Evolutionary conservation across 1,140 invertebrate species (phyloP), one percentile per base, ranked within the genome.

Genomic region (Lanistes nyassanus): DNA sequence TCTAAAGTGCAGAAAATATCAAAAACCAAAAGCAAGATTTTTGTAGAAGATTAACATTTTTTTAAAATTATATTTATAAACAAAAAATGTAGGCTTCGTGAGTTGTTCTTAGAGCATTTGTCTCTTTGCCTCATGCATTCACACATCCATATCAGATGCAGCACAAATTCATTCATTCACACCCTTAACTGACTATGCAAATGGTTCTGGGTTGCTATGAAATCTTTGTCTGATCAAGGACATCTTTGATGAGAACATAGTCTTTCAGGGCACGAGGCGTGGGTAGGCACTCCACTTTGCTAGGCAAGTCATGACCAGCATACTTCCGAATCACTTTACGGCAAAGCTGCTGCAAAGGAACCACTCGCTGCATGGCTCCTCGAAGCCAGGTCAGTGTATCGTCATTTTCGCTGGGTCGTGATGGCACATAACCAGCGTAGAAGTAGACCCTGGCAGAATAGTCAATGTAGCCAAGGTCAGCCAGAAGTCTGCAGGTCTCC

Each of bases 231-330:
- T 77, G 77, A 55, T 84, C 81, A 53, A 81, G 77, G 58, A 87
- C 73, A 66, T 85, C 86, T 76, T 84, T 85, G 31, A 87, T 84
- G 16, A 87, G 67, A 26, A 88, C 83, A 72, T 83, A 88, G 68
- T 88, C 86, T 72, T 87, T 87, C 31, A 88, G 80, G 51, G 86
- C 83, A 65, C 81, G 76, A 13, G 86, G 86, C 73, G 87, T 84
- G 19, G 85, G 85, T 64, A 88, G 66, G 37, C 60, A 60, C 62
- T 87, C 82, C 23, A 87, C 83, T 47, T 84, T 87, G 56, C 81
- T 75, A 36, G 74, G 76, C 31, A 88, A 80, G 64, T 85, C 84
- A 70, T 85, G 82, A 11, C 86, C 86, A 21, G 86, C 77, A 39
- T 81, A 77, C 75, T 82, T 81, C 21, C 86, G 81, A 53, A 88